Base-by-base conservation (phyloP, 2,888 invertebrate species). In the Andrena bicolor region DNA sequence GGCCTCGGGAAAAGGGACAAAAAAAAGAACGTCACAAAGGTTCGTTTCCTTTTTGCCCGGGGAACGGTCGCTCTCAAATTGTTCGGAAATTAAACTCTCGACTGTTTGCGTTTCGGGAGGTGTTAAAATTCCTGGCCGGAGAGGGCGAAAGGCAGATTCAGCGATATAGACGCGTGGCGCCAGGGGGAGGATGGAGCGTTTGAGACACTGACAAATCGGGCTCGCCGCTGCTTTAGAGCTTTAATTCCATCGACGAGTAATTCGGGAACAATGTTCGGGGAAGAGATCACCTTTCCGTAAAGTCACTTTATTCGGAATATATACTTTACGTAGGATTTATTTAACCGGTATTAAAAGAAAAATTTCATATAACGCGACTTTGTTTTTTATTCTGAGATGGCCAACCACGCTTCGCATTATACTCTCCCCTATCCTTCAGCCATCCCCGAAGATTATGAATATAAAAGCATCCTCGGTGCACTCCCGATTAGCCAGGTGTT, bases 401-500 rank as follows among this genome's bases (percentile, higher is more conserved):
- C 8, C 16, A 58, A 32, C 13, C 41, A 10, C 41, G 30, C 23
- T 48, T 65, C 13, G 20, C 10, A 7, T 13, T 20, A 8, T 26
- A 1, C n/a, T 0, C 0, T 10, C 8, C 13, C 20, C 26, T 5
- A n/a, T 10, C 5, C 49, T 20, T 2, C 10, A 4, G 7, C 4
- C 51, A 16, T 26, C 7, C 8, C 28, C 7, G 23, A 68, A 83
- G 71, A 71, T 70, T 74, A 3, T 60, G n/a, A 58, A 66, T 75
- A 79, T 72, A 81, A 77, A 76, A 80, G 70, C 56, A 56, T 56
- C 35, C 72, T 63, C 49, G 63, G 71, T 35, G 65, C 26, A 66
- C 64, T 66, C 41, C 35, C 70, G 72, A 66, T 87, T 87, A 85
- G 49, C 48, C 68, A 73, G 80, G 72, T 81, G 76, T 86, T 80